A percentile compares a stretch with the other conserved stretches of the same genome.
Evolutionary conservation across 2,888 invertebrate genomes (phyloP).

Genomic region (Eurytoma adleriae): DNA sequence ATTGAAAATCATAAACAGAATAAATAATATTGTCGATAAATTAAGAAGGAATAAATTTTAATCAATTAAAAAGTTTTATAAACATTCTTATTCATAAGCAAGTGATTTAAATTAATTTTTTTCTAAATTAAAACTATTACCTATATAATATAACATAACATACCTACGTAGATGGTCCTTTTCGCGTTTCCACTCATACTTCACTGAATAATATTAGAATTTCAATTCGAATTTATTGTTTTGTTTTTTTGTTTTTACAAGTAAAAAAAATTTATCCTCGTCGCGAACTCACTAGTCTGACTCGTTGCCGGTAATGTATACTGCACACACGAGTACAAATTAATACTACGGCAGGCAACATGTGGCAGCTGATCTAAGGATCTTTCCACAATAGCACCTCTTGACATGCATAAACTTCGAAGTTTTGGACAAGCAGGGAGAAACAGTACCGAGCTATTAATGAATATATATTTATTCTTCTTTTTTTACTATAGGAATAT

Average conservation of each 20-base stretch:
- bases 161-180: constrained; percentile 88
- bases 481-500: too few relatives aligned
- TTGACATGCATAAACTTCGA: too few relatives aligned
- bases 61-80: background rate
- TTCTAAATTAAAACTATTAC: background rate
- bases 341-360: too few relatives aligned
- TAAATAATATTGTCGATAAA: background rate
- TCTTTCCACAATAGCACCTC: too few relatives aligned
- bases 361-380: too few relatives aligned
- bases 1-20: background rate
- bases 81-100: background rate
- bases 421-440: too few relatives aligned
- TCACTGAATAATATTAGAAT: background rate
- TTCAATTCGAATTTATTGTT: constrained; percentile 21
- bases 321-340: too few relatives aligned
- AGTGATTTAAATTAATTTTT: background rate
- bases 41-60: background rate
- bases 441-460: too few relatives aligned
- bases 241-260: constrained; percentile 8
- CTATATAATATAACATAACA: constrained; percentile 54
- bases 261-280: too few relatives aligned
- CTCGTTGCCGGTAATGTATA: too few relatives aligned
- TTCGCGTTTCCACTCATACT: constrained; percentile 82
- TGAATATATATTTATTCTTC: too few relatives aligned
- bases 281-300: too few relatives aligned